These are phyloP conservation scores for Euproctis similis DNA, from an alignment of 2,888 invertebrate genomes.

Conservation along the genomic window DNA sequence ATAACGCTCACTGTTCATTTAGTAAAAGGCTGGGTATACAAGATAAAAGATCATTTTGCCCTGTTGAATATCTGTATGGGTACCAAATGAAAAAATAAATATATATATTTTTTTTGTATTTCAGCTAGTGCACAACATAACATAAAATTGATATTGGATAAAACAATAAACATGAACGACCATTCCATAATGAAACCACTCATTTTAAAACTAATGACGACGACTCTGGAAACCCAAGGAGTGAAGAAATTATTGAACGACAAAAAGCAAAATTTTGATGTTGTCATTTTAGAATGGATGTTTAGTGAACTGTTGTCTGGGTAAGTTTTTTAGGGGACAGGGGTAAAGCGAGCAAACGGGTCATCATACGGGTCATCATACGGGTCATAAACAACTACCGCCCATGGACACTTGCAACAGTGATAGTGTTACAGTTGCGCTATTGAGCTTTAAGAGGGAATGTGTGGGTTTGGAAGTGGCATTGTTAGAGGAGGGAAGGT, in stretches of 20 bases:
- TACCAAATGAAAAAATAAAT: not conserved
- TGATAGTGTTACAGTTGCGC: too few relatives aligned
- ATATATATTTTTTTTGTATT: not conserved
- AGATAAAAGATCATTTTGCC: too few relatives aligned
- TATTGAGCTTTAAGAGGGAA: too few relatives aligned
- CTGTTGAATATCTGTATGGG: too few relatives aligned
- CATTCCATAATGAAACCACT: slow-evolving; percentile 18
- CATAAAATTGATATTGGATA: slow-evolving; percentile 5
- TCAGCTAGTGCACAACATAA: slow-evolving; percentile 9
- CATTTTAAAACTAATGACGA: slow-evolving; percentile 17
- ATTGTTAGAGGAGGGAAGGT: too few relatives aligned
- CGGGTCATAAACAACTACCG: too few relatives aligned
- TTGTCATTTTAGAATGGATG: slow-evolving; percentile 22
- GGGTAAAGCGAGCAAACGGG: too few relatives aligned
- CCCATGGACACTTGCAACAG: too few relatives aligned
- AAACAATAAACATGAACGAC: slow-evolving; percentile 28
- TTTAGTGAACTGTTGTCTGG: slow-evolving; percentile 16
- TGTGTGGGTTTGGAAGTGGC: too few relatives aligned
- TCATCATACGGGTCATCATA: too few relatives aligned
- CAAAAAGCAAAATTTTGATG: slow-evolving; percentile 25
- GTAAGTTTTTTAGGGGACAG: slow-evolving; percentile 1
- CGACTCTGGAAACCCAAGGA: slow-evolving; percentile 1
- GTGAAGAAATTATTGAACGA: slow-evolving; percentile 13
- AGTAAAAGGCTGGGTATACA: not conserved
- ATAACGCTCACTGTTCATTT: not conserved